Evolutionary conservation across 2,113 vertebrate species (phyloP).

Genomic region (Brachyistius frenatus): DNA sequence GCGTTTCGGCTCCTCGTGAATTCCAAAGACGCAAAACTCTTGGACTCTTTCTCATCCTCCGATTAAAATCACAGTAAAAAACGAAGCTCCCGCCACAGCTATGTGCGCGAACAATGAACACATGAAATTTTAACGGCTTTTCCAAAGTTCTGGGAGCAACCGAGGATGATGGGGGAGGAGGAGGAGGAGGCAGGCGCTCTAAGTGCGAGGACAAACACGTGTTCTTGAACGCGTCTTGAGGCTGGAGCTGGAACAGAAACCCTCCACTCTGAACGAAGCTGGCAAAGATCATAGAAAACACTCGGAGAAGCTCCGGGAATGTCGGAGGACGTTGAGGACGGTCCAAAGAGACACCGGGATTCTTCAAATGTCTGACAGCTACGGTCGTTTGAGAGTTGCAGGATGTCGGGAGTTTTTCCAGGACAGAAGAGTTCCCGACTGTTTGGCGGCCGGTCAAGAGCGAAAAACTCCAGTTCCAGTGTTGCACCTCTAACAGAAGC

Average conservation of each 20-base stretch:
- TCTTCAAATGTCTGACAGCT: neutral
- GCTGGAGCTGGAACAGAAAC: neutral
- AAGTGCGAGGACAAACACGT: neutral
- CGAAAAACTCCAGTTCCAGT: too few relatives aligned
- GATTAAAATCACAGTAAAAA: too few relatives aligned
- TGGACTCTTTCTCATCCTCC: too few relatives aligned
- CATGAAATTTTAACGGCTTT: too few relatives aligned
- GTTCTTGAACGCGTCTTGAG: neutral
- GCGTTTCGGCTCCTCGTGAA: neutral
- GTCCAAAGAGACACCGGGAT: neutral
- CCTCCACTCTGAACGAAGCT: neutral
- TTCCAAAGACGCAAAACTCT: too few relatives aligned
- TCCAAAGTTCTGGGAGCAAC: too few relatives aligned
- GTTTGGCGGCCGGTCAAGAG: neutral
- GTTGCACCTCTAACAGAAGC: too few relatives aligned
- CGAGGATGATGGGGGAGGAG: too few relatives aligned
- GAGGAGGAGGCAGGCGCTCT: neutral
- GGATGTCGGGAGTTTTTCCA: neutral
- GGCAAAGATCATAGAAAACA: too few relatives aligned
- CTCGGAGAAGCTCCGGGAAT: neutral
- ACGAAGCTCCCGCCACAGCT: too few relatives aligned
- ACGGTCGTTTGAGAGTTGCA: neutral
- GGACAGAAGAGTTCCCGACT: neutral
- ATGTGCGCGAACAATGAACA: neutral
- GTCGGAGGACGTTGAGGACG: neutral